Evolutionary conservation across 2,888 invertebrate species (phyloP).

Genomic region (Nomada ferruginata): DNA sequence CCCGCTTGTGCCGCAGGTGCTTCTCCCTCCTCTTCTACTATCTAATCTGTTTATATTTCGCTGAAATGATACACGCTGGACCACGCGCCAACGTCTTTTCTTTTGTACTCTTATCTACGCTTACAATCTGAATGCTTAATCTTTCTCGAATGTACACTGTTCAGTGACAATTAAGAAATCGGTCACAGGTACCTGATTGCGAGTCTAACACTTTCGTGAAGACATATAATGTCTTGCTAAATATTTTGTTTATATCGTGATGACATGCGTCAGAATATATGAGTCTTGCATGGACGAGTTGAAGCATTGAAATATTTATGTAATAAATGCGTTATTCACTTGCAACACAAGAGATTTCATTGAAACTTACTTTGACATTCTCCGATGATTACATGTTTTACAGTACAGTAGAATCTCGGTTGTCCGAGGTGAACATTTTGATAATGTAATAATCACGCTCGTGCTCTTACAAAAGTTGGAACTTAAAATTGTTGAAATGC

Average conservation of each 20-base stretch:
- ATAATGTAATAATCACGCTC: neutral
- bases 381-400: no score
- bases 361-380: neutral
- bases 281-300: neutral
- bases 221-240: neutral
- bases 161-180: neutral
- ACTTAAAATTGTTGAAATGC: no score
- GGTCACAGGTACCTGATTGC: neutral
- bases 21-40: slow-evolving; percentile 62
- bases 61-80: slow-evolving; percentile 41
- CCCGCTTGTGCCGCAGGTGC: slow-evolving; percentile 82
- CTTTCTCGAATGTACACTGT: neutral
- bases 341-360: neutral
- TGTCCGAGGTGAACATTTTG: neutral
- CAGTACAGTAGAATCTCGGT: no score
- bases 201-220: neutral
- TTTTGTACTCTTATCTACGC: slow-evolving; percentile 12
- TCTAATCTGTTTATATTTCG: slow-evolving; percentile 66
- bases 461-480: neutral
- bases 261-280: neutral
- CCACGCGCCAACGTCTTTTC: slow-evolving; percentile 46
- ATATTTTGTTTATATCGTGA: slow-evolving; percentile 22
- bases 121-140: neutral
- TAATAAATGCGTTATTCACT: neutral
- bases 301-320: neutral